phyloP scores from a whole-genome alignment of 1,140 invertebrate genomes.

The Orussus abietinus region DNA sequence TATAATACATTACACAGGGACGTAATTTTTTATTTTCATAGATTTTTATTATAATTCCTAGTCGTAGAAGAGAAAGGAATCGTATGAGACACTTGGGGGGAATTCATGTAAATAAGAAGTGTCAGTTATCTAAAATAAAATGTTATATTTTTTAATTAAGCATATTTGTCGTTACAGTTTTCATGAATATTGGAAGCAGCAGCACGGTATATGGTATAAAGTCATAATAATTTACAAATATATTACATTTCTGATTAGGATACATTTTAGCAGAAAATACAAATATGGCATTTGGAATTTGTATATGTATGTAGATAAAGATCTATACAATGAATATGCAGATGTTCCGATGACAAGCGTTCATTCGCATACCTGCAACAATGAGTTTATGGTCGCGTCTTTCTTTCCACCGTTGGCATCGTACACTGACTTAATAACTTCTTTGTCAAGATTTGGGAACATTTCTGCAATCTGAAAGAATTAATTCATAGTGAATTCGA shows the following conservation, averaged over 20 bases:
- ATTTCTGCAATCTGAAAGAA: constrained; percentile 81
- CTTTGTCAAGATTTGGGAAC: constrained; percentile 92
- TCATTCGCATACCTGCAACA: constrained; percentile 82
- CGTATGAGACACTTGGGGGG: too few species aligned
- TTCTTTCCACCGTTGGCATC: constrained; percentile 88
- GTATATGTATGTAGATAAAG: constrained; percentile 14
- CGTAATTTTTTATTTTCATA: constrained; percentile 2
- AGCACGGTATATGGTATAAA: too few species aligned
- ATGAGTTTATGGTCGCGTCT: constrained; percentile 83
- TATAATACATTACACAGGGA: too few species aligned
- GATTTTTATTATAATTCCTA: constrained; percentile 2
- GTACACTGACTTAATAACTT: constrained; percentile 86
- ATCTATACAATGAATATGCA: constrained; percentile 13
- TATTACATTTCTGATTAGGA: constrained; percentile 33
- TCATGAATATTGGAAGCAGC: too few species aligned
- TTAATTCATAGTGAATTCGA: constrained; percentile 5
- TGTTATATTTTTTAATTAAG: too few species aligned
- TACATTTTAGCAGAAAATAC: constrained; percentile 32
- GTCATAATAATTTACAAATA: constrained; percentile 34
- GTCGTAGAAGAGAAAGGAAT: too few species aligned
- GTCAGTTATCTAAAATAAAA: too few species aligned
- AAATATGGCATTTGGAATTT: constrained; percentile 32
- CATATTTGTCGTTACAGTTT: too few species aligned
- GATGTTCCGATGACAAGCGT: constrained; percentile 17
- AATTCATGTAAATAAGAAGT: too few species aligned